Base-by-base conservation (phyloP, 2,113 vertebrate genomes). In the Oncorhynchus tshawytscha region DNA sequence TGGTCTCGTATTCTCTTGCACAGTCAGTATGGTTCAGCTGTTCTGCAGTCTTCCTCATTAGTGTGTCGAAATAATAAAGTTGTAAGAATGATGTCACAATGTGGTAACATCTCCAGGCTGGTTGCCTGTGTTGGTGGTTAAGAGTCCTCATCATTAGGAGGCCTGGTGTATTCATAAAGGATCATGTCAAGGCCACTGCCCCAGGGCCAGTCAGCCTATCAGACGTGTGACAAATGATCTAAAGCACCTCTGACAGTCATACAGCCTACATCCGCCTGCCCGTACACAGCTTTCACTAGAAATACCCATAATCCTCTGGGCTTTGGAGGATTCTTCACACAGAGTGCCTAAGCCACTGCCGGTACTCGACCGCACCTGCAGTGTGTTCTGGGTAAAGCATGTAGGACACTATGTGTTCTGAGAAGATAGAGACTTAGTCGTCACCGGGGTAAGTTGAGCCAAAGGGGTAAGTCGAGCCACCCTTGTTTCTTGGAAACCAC, bases 371-470 rank as follows among this genome's bases (percentile, higher is more conserved):
- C 87, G 81, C 82, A n/a, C 80, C 24, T 6, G 66, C 27, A 25
- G 24, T 39, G 39, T 39, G 39, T 39, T 27, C 24, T 27, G 9
- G 15, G 8, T 39, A 39, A 39, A 25, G 15, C 12, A 66, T 59
- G 16, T 34, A 39, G 6, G 34, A 39, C 67, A 64, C 69, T 64
- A 27, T 1, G 69, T 31, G 74, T 87, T 87, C 82, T 73, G 22
- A 69, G 83, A 85, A 83, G 83, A 82, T 59, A n/a, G n/a, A 75
- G 71, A 87, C 66, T 91, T 88, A 89, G 77, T 71, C 74, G 84
- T 74, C 81, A 57, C 82, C 77, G 74, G 59, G 70, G 39, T 39
- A 39, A 9, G 8, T 39, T 39, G 7, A 39, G 39, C 39, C 39
- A 39, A 39, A 39, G 39, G 8, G 39, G 39, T 39, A 39, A 39